Evolutionary conservation across 2,888 invertebrate species (phyloP), one percentile per base, ranked within the genome.

Genomic region (Eudemis profundana): DNA sequence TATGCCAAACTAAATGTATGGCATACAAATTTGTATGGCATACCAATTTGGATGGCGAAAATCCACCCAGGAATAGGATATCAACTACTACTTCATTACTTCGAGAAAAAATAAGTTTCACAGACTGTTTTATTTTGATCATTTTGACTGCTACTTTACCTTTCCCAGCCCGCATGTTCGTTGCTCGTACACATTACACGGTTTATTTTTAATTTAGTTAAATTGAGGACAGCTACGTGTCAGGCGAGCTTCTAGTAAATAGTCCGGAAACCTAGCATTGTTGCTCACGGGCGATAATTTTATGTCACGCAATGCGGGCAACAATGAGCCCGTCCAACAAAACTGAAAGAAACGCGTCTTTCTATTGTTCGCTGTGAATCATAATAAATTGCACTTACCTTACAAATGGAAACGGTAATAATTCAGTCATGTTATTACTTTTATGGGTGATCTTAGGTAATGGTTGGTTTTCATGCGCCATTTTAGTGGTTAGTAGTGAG

Each of bases 311-410:
- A 60, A 65, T 60, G 60, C 57, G 23, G 36, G 51, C 38, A 40
- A 65, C 65, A 65, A 65, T 59, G 57, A 40, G 49, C 57, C 29
- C 29, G 42, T 33, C 57, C 46, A 38, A 54, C 59, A 59, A 46
- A 44, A 51, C 57, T 47, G 47, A 65, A 65, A 60, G 65, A 65
- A 65, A 65, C 51, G 21, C 65, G 53, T 60, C 51, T 57, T 60
- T 60, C 51, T 21, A 53, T 65, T 65, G 65, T 65, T 51, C 64
- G 51, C 46, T 36, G 33, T 53, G 59, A 65, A 60, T 47, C 59
- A 53, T 65, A 47, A 65, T 59, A 64, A 64, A 64, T 64, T 40
- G 53, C 38, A 60, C 65, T 65, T 47, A 65, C 65, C 53, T 40
- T 21, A 59, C 23, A 47, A 59, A 59, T 59, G 46, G 47, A 59